Evolutionary conservation across 2,888 invertebrate species (phyloP).

Genomic region (Microplitis manilae): DNA sequence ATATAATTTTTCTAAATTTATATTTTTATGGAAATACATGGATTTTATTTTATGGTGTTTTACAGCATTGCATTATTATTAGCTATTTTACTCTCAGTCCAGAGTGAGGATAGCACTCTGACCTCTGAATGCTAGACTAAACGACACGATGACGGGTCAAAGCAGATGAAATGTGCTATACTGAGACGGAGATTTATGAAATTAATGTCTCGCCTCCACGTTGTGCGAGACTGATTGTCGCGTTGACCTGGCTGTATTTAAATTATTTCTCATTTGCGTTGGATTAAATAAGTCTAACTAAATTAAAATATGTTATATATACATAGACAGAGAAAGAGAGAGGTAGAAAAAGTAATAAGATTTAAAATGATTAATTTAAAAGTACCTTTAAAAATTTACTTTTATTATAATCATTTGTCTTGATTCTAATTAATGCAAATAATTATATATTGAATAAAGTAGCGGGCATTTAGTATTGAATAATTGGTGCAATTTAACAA

Average conservation of each 20-base stretch:
- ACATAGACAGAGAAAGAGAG: not conserved
- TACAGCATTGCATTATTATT: not conserved
- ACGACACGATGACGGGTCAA: not conserved
- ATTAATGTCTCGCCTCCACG: slow-evolving; percentile 5
- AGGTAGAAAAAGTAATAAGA: not conserved
- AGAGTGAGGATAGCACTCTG: not conserved
- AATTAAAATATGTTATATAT: slow-evolving; percentile 21
- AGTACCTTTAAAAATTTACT: slow-evolving; percentile 16
- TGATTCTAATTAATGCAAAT: not conserved
- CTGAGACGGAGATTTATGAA: slow-evolving; percentile 13
- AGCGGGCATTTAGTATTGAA: slow-evolving; percentile 32
- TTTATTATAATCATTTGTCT: slow-evolving; percentile 11
- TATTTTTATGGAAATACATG: not conserved
- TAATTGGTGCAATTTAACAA: slow-evolving; percentile 48
- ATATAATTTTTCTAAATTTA: not conserved
- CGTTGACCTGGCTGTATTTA: not conserved
- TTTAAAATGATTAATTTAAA: slow-evolving; percentile 2
- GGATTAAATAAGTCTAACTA: slow-evolving; percentile 19
- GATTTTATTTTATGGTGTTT: not conserved
- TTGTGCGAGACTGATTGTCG: slow-evolving; percentile 6
- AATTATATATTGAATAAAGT: slow-evolving; percentile 19
- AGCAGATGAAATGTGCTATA: not conserved
- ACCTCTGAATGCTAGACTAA: not conserved
- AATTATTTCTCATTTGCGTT: slow-evolving; percentile 8
- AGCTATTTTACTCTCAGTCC: not conserved